A percentile compares a stretch with the other conserved stretches of the same genome.
Evolutionary conservation across 2,113 vertebrate genomes (phyloP).

Genomic region (Heterotis niloticus): DNA sequence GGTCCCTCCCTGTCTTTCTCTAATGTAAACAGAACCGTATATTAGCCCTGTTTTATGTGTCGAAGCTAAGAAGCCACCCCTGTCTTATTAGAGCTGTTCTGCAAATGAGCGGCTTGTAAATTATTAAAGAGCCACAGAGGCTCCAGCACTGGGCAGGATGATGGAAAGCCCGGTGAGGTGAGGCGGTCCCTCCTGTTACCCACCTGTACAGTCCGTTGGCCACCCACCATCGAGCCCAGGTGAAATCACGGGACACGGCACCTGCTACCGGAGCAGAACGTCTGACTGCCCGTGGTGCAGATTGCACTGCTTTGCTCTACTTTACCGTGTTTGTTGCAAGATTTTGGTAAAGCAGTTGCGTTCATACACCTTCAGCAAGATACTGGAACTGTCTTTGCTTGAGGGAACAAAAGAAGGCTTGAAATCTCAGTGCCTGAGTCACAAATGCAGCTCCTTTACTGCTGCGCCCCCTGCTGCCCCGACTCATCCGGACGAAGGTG

Average conservation of each 20-base stretch:
- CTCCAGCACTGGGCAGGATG: not conserved
- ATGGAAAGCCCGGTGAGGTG: slow-evolving; percentile 1
- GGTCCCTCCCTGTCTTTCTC: slow-evolving; percentile 11
- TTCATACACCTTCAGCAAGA: too few species aligned
- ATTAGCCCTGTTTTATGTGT: slow-evolving; percentile 37
- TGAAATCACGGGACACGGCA: too few species aligned
- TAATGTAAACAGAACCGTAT: slow-evolving; percentile 21
- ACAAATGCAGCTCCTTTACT: not conserved
- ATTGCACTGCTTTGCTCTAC: not conserved
- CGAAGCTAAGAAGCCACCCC: slow-evolving; percentile 28
- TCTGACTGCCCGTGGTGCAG: not conserved
- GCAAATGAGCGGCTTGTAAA: slow-evolving; percentile 54
- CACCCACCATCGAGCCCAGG: too few species aligned
- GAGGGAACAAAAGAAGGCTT: too few species aligned
- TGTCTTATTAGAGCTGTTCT: slow-evolving; percentile 46
- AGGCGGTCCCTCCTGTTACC: not conserved
- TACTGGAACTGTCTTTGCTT: too few species aligned
- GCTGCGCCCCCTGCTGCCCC: not conserved
- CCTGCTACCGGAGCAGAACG: too few species aligned
- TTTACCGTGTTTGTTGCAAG: not conserved
- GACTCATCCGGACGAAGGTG: slow-evolving; percentile 28
- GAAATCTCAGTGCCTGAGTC: not conserved
- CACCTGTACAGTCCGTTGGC: too few species aligned
- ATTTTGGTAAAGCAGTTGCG: too few species aligned
- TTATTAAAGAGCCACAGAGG: slow-evolving; percentile 52